These are phyloP conservation scores for Sinohyriopsis cumingii DNA, from an alignment of 2,888 invertebrate genomes.

Conservation along the genomic window DNA sequence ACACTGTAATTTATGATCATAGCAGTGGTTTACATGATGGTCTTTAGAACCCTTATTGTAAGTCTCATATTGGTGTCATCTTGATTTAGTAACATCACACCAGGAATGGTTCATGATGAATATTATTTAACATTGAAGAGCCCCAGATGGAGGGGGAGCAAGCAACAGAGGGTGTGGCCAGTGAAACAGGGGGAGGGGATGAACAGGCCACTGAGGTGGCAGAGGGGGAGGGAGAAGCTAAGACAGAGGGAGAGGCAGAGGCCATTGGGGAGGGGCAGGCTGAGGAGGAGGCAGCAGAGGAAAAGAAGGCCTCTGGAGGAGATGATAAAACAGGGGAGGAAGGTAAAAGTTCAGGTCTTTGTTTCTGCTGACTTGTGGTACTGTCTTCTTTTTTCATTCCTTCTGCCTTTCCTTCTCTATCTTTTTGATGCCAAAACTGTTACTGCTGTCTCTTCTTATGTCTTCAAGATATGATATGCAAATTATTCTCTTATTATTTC, in stretches of 20 bases:
- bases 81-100: too few relatives aligned
- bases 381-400: neutral
- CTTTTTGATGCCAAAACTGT: too few relatives aligned
- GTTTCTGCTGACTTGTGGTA: neutral
- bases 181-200: conserved; percentile 18
- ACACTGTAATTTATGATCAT: too few relatives aligned
- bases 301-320: conserved; percentile 25
- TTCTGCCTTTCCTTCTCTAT: too few relatives aligned
- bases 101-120: too few relatives aligned
- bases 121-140: conserved; percentile 5
- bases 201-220: conserved; percentile 16
- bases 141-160: conserved; percentile 9
- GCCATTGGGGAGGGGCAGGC: conserved; percentile 14
- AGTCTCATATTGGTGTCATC: too few relatives aligned
- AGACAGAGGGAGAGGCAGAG: conserved; percentile 26
- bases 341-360: neutral
- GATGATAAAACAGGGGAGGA: neutral
- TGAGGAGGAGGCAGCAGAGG: conserved; percentile 25
- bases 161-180: conserved; percentile 19
- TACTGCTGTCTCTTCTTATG: too few relatives aligned
- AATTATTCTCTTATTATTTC: too few relatives aligned
- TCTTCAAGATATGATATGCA: too few relatives aligned
- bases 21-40: too few relatives aligned
- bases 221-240: conserved; percentile 18
- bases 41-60: too few relatives aligned